phyloP scores from a whole-genome alignment of 23 tunicate species.

The Ciona savignyi region DNA sequence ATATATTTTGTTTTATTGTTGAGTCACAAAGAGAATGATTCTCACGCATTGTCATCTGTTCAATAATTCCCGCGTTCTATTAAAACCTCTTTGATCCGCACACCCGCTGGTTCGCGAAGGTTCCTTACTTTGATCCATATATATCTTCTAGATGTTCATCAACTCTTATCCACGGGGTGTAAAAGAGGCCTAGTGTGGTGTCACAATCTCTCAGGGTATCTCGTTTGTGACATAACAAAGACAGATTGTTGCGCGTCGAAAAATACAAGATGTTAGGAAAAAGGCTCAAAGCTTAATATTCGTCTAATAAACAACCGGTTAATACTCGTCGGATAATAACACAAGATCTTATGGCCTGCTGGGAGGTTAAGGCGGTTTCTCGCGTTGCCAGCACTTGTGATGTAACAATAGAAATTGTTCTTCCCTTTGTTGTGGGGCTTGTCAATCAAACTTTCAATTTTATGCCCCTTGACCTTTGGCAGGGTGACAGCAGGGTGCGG shows the following conservation, averaged over 20 bases:
- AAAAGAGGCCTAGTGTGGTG: background rate
- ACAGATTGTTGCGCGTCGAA: background rate
- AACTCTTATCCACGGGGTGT: background rate
- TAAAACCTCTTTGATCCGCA: background rate
- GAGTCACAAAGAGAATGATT: too few relatives aligned
- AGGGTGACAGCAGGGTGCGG: background rate
- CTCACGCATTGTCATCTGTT: background rate
- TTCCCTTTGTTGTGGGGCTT: background rate
- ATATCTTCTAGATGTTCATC: background rate
- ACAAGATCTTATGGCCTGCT: background rate
- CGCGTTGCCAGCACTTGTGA: background rate
- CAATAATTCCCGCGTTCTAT: background rate
- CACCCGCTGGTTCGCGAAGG: background rate
- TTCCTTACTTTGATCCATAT: background rate
- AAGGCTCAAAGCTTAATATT: background rate
- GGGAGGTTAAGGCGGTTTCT: background rate
- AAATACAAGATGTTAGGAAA: background rate
- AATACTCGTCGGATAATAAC: background rate
- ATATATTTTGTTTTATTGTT: too few relatives aligned
- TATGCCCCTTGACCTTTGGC: background rate
- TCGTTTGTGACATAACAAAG: background rate
- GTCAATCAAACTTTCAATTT: background rate
- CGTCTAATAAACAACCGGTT: background rate
- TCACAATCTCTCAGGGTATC: background rate
- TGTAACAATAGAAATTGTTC: background rate